Percentiles rank a stretch among this genome's conserved stretches.
Evolutionary conservation across 2,113 vertebrate genomes (phyloP).

Genomic region (Gopherus flavomarginatus): DNA sequence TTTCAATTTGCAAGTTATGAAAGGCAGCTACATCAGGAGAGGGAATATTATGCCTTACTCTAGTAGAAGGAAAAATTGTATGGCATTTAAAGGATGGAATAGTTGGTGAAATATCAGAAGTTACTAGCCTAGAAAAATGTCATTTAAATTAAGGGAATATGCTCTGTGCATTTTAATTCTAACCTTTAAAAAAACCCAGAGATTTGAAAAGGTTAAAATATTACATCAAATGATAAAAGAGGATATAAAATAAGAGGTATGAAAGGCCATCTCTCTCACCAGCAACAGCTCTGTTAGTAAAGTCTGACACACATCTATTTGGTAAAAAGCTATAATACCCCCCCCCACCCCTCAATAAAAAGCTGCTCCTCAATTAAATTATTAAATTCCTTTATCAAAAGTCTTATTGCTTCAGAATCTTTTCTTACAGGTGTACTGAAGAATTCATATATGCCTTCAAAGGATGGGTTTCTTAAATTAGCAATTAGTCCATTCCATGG

Average conservation of each 20-base stretch:
- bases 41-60: background rate
- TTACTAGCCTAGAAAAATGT: conserved; percentile 30
- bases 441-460: background rate
- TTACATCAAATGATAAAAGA: conserved; percentile 50
- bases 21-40: background rate
- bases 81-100: conserved; percentile 36
- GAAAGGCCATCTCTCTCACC: conserved; percentile 41
- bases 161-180: conserved; percentile 65
- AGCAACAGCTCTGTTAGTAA: conserved; percentile 11
- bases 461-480: background rate
- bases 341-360: background rate
- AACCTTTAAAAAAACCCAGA: conserved; percentile 55
- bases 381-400: background rate
- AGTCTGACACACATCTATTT: background rate
- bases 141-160: conserved; percentile 55
- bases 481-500: background rate
- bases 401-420: background rate
- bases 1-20: background rate
- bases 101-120: conserved; percentile 49
- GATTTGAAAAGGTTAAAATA: conserved; percentile 60
- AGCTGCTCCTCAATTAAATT: background rate
- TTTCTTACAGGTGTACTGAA: background rate
- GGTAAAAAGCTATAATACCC: background rate
- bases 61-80: conserved; percentile 5
- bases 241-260: conserved; percentile 38